Conservation (phyloP, 2,888 invertebrate genomes). For the Agrotis puta region DNA sequence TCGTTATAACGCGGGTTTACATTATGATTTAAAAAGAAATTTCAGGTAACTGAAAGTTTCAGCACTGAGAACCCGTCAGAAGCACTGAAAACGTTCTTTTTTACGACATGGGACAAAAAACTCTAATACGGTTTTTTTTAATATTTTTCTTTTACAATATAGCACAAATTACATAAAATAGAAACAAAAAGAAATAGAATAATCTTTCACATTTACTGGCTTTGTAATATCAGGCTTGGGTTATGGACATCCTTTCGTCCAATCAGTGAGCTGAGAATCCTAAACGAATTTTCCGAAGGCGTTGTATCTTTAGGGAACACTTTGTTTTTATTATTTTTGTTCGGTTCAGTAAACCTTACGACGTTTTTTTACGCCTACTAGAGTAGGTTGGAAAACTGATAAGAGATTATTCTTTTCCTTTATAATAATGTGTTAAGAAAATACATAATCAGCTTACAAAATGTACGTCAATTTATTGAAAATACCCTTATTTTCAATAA, state of each 20-base stretch:
- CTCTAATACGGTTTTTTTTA: too few relatives aligned
- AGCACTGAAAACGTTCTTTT: too few relatives aligned
- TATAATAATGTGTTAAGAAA: neutral
- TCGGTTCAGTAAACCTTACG: constrained; percentile 9
- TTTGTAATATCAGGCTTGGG: constrained; percentile 30
- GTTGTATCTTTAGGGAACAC: constrained; percentile 12
- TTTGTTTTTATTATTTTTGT: constrained; percentile 43
- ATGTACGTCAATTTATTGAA: too few relatives aligned
- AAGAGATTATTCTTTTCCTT: neutral
- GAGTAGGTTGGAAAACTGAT: neutral
- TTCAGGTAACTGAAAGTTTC: too few relatives aligned
- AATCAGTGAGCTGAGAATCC: constrained; percentile 37
- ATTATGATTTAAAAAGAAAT: too few relatives aligned
- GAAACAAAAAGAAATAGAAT: constrained; percentile 15
- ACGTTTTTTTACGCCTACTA: neutral
- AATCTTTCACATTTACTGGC: constrained; percentile 18
- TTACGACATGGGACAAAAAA: too few relatives aligned
- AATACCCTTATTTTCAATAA: too few relatives aligned
- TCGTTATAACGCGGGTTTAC: too few relatives aligned
- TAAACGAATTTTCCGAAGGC: constrained; percentile 36
- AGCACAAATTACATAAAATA: neutral
- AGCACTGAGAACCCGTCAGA: too few relatives aligned
- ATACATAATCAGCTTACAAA: too few relatives aligned
- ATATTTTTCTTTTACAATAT: neutral
- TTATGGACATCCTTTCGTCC: constrained; percentile 31